Conservation (phyloP, 2,888 invertebrate species). For the Crocallis elinguaria region DNA sequence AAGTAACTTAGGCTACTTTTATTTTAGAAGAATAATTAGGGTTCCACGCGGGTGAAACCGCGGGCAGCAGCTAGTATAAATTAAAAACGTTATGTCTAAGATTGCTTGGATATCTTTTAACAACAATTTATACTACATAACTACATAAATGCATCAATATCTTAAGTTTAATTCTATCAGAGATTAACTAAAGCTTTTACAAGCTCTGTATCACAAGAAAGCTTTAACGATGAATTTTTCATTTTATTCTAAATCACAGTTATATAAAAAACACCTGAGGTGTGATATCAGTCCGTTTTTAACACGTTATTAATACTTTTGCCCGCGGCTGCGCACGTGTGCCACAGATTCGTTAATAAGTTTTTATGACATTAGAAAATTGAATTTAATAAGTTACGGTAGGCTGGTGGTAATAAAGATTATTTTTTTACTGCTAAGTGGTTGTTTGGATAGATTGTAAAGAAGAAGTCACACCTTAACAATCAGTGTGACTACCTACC, state of each 20-base stretch:
- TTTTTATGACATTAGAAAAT: constrained; percentile 40
- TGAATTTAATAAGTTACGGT: constrained; percentile 42
- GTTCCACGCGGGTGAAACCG: too few species aligned
- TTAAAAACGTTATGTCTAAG: too few species aligned
- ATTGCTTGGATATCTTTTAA: too few species aligned
- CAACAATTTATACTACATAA: background rate
- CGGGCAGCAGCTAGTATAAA: too few species aligned
- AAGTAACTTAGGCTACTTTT: too few species aligned
- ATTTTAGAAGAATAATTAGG: too few species aligned
- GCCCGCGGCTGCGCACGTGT: constrained; percentile 37
- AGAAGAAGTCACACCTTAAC: constrained; percentile 2
- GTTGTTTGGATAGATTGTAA: constrained; percentile 28
- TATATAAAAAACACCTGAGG: constrained; percentile 21
- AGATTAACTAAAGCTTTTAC: background rate
- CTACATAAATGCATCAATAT: background rate
- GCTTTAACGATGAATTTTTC: constrained; percentile 19
- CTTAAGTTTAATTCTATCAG: background rate
- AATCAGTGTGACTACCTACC: background rate
- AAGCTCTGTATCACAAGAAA: constrained; percentile 17
- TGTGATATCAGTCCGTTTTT: constrained; percentile 35
- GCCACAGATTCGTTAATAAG: constrained; percentile 25
- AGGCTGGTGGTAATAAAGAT: constrained; percentile 35
- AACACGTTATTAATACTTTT: constrained; percentile 38
- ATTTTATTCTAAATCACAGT: constrained; percentile 18
- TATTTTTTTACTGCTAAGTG: constrained; percentile 37